A percentile compares a stretch with the other conserved stretches of the same genome.
These are phyloP conservation scores for Pycnonotus jocosus DNA, from an alignment of 2,113 vertebrate species.

Conservation along the genomic window DNA sequence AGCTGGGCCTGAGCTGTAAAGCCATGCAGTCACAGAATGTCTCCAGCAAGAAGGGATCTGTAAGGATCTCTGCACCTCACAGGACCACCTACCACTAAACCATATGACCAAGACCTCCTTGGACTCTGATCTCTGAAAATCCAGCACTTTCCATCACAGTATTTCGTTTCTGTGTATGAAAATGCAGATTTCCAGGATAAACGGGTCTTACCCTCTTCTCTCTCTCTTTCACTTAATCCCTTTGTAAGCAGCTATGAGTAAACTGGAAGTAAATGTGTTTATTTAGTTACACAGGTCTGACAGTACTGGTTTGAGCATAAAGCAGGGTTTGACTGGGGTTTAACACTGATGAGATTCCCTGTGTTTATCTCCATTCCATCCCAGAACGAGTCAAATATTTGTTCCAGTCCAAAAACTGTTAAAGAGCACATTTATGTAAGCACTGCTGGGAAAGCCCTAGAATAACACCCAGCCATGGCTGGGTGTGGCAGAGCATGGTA, in stretches of 20 bases:
- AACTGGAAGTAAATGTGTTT: background rate
- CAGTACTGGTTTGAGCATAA: background rate
- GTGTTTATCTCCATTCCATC: background rate
- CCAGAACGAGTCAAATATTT: conserved; percentile 6
- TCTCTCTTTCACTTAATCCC: background rate
- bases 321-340: background rate
- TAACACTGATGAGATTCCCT: background rate
- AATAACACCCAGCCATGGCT: background rate
- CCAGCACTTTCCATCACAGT: background rate
- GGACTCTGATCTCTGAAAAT: background rate
- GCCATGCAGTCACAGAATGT: background rate
- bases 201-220: rapidly evolving
- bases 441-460: background rate
- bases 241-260: background rate
- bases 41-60: background rate
- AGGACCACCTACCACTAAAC: background rate
- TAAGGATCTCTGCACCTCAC: background rate
- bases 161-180: background rate
- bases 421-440: background rate
- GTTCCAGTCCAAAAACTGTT: background rate
- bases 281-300: background rate
- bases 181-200: background rate
- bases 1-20: background rate
- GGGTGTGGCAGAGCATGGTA: background rate
- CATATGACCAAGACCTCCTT: background rate